Base-by-base conservation (phyloP, 2,113 vertebrate species). In the Xyliphius kryptos region DNA sequence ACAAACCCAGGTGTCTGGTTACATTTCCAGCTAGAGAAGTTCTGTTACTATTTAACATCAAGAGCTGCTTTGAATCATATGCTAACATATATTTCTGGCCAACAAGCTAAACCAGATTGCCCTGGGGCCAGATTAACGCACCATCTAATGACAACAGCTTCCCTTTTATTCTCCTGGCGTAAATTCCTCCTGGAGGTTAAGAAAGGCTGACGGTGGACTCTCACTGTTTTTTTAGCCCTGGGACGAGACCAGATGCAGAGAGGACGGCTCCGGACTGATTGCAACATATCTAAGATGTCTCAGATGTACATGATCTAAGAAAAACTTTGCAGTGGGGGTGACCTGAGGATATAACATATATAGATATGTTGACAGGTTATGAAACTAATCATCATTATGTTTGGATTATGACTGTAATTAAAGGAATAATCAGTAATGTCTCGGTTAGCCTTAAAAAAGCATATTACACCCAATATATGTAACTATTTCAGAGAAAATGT, bases 81-180 rank as follows among this genome's bases (percentile, higher is more conserved):
- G 59, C 46, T 36, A 54, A 37, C 43, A 22, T 32, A 47, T 41
- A 47, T 37, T 72, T 55, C 60, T 59, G 54, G 52, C 41, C 59
- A 62, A n/a, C 43, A 48, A 32, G 44, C 9, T 6, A 16, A 48
- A 53, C 43, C 43, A 14, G 48, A n/a, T 36, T 16, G 16, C 62
- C 59, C 64, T 41, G n/a, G 58, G 56, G 69, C 19, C 17, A 62
- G 53, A 67, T 71, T 66, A 61, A 62, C 26, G 62, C 55, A 58
- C 63, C 66, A 63, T 62, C 32, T 57, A 56, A 67, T 53, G 26
- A 67, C 63, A 71, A 71, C 62, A 59, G 58, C 50, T 62, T 41
- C 52, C 58, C 53, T 41, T 57, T 38, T 46, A 22, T 50, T 41
- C 47, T 67, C 63, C 13, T 2, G 20, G 37, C 32, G 26, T 61